phyloP scores from a whole-genome alignment of 2,888 invertebrate genomes.

The Mayetiola destructor region DNA sequence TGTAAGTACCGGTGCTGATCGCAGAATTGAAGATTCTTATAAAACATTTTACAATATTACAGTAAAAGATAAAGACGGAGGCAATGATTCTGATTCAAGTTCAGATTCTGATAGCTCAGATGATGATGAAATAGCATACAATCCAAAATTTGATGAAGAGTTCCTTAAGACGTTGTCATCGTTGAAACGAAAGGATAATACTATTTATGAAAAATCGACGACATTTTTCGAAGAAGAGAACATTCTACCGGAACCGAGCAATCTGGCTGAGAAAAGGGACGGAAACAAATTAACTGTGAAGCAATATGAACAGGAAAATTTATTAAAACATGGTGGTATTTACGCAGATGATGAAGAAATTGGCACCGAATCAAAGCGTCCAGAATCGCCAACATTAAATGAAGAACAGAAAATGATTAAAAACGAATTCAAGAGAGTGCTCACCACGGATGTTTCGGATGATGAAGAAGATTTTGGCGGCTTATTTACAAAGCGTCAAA shows the following conservation, averaged over 20 bases:
- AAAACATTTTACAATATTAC: slow-evolving; percentile 8
- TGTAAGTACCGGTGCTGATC: slow-evolving; percentile 37
- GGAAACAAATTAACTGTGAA: slow-evolving; percentile 47
- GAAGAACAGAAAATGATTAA: slow-evolving; percentile 53
- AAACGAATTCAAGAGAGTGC: slow-evolving; percentile 44
- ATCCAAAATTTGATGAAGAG: slow-evolving; percentile 49
- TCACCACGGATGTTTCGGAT: slow-evolving; percentile 39
- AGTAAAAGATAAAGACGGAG: slow-evolving; percentile 26
- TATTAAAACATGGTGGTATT: slow-evolving; percentile 52
- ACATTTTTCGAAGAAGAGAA: slow-evolving; percentile 49
- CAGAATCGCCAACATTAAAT: slow-evolving; percentile 41
- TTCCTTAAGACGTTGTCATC: slow-evolving; percentile 76
- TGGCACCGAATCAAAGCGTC: slow-evolving; percentile 22
- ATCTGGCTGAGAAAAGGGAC: slow-evolving; percentile 17
- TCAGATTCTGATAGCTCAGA: slow-evolving; percentile 28
- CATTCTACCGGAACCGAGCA: slow-evolving; percentile 18
- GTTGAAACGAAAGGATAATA: slow-evolving; percentile 76
- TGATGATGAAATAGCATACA: slow-evolving; percentile 27
- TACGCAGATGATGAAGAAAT: slow-evolving; percentile 32
- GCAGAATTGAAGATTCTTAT: background rate
- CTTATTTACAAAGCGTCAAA: slow-evolving; percentile 40
- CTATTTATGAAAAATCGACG: slow-evolving; percentile 65
- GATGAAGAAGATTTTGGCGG: slow-evolving; percentile 41
- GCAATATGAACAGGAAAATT: slow-evolving; percentile 64
- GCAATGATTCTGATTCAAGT: slow-evolving; percentile 21